A percentile compares a stretch with the other conserved stretches of the same genome.
Evolutionary conservation across 2,113 vertebrate species (phyloP).

Genomic region (Salminus brasiliensis): DNA sequence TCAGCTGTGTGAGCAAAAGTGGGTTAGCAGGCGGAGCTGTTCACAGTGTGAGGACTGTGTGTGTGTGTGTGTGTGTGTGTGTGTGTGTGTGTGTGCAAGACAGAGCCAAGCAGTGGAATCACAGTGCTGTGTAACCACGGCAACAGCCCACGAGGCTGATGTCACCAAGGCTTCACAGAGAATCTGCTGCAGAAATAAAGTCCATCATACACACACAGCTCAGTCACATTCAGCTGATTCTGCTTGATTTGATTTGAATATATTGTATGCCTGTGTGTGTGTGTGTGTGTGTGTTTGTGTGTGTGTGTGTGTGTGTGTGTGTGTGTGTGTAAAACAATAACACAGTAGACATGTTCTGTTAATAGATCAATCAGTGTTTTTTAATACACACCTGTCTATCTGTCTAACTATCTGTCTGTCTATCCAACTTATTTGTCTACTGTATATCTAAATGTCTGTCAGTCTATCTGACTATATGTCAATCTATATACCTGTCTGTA

Average conservation of each 20-base stretch:
- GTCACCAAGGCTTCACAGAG: conserved; percentile 38
- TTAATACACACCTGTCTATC: no score
- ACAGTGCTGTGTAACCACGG: conserved; percentile 44
- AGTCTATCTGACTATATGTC: no score
- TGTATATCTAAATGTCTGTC: no score
- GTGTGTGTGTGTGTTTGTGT: conserved; percentile 4
- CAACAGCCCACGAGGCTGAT: conserved; percentile 50
- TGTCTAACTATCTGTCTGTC: no score
- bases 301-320: conserved; percentile 5
- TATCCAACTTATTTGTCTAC: no score
- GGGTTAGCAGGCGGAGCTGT: conserved; percentile 37
- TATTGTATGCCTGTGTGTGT: conserved; percentile 15
- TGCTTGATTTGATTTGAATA: neutral
- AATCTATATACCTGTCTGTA: no score
- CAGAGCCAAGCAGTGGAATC: conserved; percentile 38
- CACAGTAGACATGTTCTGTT: no score
- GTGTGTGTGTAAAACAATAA: no score
- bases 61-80: conserved; percentile 29
- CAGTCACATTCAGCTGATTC: neutral
- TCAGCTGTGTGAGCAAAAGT: conserved; percentile 38
- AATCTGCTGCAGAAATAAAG: conserved; percentile 6
- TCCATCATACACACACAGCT: neutral
- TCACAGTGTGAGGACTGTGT: conserved; percentile 32
- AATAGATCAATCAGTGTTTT: no score
- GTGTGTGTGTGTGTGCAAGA: conserved; percentile 26